Conservation (phyloP, 2,113 vertebrate species). For the Sorex fumeus region DNA sequence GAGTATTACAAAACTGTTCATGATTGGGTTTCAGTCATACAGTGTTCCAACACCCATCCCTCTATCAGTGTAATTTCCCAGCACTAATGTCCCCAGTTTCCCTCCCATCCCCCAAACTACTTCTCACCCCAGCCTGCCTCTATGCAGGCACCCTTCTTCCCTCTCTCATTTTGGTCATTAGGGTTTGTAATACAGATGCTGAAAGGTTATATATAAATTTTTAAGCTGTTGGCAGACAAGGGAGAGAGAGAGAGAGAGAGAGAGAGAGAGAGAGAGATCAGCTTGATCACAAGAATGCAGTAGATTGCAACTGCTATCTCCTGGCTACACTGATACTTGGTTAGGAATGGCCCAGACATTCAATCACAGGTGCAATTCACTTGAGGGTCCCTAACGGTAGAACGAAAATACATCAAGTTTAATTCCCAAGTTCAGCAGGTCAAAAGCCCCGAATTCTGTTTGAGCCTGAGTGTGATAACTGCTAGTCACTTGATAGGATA, state of each 20-base stretch:
- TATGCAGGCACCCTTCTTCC: too few relatives aligned
- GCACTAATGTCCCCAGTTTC: too few relatives aligned
- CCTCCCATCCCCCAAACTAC: too few relatives aligned
- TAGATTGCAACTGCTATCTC: not conserved
- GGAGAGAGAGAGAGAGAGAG: not conserved
- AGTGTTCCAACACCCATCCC: too few relatives aligned
- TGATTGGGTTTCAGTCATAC: too few relatives aligned
- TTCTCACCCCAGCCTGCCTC: too few relatives aligned
- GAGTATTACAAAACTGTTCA: too few relatives aligned
- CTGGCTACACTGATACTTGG: not conserved
- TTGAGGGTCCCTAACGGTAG: conserved; percentile 37
- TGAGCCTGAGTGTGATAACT: not conserved
- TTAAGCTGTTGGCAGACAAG: not conserved
- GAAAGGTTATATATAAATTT: not conserved
- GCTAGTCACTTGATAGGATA: conserved; percentile 8
- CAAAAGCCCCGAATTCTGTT: conserved; percentile 29
- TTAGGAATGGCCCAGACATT: not conserved
- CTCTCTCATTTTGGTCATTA: too few relatives aligned
- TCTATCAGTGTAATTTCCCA: too few relatives aligned
- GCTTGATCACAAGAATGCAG: not conserved
- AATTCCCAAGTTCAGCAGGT: conserved; percentile 40
- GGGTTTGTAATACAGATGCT: too few relatives aligned
- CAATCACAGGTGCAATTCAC: not conserved
- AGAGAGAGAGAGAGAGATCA: not conserved
- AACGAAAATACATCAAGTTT: conserved; percentile 10